Conservation (phyloP, 64 coral and sea anemone genomes). For the Hydrozoanthus tunicans region DNA sequence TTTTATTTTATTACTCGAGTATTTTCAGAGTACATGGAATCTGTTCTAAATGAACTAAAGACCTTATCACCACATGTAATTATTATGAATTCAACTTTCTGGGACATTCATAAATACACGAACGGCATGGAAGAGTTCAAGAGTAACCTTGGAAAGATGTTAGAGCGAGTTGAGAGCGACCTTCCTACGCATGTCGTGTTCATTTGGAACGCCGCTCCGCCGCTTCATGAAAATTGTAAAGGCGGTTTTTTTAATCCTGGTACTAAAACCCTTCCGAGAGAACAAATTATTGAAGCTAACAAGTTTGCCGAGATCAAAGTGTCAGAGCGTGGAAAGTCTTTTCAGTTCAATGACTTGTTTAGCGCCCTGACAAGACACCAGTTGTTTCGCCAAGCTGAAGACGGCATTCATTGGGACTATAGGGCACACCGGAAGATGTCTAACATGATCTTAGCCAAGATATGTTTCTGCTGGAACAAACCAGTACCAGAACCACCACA, state of each 20-base stretch:
- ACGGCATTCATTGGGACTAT: conserved; percentile 91
- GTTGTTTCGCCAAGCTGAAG: conserved; percentile 68
- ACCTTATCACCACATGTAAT: conserved; percentile 75
- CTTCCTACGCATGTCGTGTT: conserved; percentile 62
- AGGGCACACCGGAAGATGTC: conserved; percentile 83
- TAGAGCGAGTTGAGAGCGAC: conserved; percentile 18
- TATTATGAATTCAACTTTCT: conserved; percentile 90
- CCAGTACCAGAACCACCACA: conserved; percentile 58
- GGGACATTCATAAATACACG: conserved; percentile 88
- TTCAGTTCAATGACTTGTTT: conserved; percentile 74
- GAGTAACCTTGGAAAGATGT: conserved; percentile 59
- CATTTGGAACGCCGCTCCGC: conserved; percentile 81
- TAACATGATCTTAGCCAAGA: conserved; percentile 71
- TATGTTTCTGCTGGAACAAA: conserved; percentile 66
- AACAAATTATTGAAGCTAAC: conserved; percentile 68
- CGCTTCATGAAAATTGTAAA: conserved; percentile 77
- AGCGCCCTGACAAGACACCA: conserved; percentile 42
- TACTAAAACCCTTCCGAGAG: conserved; percentile 68
- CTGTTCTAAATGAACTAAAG: conserved; percentile 80
- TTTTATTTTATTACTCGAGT: conserved; percentile 86
- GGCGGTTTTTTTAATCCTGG: conserved; percentile 87
- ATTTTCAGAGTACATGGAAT: conserved; percentile 74
- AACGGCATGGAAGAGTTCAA: conserved; percentile 63
- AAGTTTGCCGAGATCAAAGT: conserved; percentile 51
- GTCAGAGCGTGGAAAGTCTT: not conserved